phyloP scores from a whole-genome alignment of 2,113 vertebrate species.

The Ginglymostoma cirratum region DNA sequence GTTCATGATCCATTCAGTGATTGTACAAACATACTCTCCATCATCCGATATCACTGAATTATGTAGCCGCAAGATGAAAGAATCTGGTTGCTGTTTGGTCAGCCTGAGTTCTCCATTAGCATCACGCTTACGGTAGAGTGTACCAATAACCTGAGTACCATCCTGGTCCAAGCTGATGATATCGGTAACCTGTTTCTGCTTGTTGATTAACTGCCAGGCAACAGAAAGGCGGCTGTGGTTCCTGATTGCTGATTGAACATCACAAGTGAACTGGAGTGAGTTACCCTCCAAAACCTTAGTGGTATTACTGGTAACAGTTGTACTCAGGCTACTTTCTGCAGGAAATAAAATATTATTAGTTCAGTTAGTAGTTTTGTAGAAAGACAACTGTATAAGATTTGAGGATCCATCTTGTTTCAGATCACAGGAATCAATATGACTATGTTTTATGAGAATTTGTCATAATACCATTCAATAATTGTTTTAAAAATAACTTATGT shows the following conservation, averaged over 20 bases:
- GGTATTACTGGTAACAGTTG: conserved; percentile 75
- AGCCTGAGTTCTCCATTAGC: conserved; percentile 76
- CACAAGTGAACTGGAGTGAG: conserved; percentile 74
- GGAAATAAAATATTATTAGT: not conserved
- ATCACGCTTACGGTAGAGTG: conserved; percentile 72
- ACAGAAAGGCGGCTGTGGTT: conserved; percentile 69
- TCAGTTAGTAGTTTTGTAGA: not conserved
- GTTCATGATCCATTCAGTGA: conserved; percentile 73
- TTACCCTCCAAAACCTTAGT: conserved; percentile 80
- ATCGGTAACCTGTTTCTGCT: conserved; percentile 64
- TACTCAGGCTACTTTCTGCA: conserved; percentile 85
- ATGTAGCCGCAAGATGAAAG: conserved; percentile 76
- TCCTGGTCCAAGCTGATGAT: conserved; percentile 76
- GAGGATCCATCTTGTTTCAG: not conserved
- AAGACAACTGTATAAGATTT: not conserved
- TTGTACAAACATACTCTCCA: conserved; percentile 81
- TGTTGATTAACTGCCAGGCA: conserved; percentile 74
- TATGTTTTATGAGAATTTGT: not conserved
- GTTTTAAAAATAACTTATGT: not conserved
- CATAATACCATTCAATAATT: not conserved
- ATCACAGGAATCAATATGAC: not conserved
- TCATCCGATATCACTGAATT: conserved; percentile 76
- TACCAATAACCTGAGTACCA: conserved; percentile 67
- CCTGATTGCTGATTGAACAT: conserved; percentile 56
- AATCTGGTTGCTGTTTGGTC: conserved; percentile 66